Conservation (phyloP, 2,113 vertebrate genomes). For the Podocnemis expansa region DNA sequence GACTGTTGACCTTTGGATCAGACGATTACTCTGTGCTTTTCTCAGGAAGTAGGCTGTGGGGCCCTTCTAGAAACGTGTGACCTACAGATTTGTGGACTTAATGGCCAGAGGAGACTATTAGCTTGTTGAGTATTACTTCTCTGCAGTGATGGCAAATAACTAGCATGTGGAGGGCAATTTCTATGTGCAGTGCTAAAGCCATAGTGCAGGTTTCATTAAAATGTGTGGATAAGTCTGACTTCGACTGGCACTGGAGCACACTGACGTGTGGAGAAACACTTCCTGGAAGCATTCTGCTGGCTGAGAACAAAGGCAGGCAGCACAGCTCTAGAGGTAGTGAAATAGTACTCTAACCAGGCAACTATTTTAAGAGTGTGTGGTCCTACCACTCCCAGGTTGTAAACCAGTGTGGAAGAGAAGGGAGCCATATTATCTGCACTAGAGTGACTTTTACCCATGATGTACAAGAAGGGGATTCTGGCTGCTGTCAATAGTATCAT, state of each 20-base stretch:
- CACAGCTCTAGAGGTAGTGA: fast-evolving
- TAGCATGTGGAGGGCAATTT: neutral
- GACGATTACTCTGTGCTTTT: too few species aligned
- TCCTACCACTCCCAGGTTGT: fast-evolving
- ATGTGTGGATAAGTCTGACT: neutral
- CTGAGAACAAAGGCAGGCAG: neutral
- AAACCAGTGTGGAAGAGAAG: neutral
- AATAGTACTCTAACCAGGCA: neutral
- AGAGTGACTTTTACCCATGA: fast-evolving
- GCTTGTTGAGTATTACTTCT: neutral
- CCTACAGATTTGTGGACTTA: neutral
- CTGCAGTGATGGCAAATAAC: neutral
- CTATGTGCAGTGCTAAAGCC: neutral
- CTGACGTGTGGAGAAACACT: too few species aligned
- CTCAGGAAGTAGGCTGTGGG: neutral
- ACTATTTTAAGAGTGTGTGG: fast-evolving
- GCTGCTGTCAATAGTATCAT: neutral
- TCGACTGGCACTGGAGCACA: neutral
- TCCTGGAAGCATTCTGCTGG: neutral
- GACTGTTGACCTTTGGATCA: neutral
- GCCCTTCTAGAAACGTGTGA: neutral
- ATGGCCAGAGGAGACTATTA: neutral
- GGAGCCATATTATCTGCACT: neutral
- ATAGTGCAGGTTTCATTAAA: neutral
- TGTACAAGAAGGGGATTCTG: too few species aligned